A percentile compares a stretch with the other conserved stretches of the same genome.
Conservation (phyloP, 2,113 vertebrate genomes). For the Ammospiza nelsoni region DNA sequence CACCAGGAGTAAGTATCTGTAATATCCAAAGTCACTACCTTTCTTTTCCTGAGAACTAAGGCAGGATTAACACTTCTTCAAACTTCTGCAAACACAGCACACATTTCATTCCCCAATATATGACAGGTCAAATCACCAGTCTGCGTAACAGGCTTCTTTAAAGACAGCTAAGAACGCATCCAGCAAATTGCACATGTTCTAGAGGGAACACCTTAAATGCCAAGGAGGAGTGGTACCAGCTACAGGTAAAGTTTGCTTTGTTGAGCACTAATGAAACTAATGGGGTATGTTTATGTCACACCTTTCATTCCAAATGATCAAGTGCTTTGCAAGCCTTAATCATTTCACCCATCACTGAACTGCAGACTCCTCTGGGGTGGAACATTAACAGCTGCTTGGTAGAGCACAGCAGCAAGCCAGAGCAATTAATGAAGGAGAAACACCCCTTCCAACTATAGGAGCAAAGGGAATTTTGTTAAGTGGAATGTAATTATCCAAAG, state of each 20-base stretch:
- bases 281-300: slow-evolving; percentile 48
- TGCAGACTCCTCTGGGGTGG: slow-evolving; percentile 60
- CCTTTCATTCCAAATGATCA: slow-evolving; percentile 53
- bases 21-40: not conserved
- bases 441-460: not conserved
- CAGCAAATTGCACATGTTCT: not conserved
- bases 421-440: slow-evolving; percentile 56
- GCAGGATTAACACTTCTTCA: not conserved
- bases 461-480: slow-evolving; percentile 48
- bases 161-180: not conserved
- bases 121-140: not conserved
- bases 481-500: slow-evolving; percentile 42
- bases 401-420: slow-evolving; percentile 45
- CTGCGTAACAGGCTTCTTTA: not conserved
- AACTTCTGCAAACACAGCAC: not conserved
- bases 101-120: not conserved
- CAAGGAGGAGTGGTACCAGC: not conserved
- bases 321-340: slow-evolving; percentile 32
- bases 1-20: not conserved
- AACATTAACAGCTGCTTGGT: slow-evolving; percentile 56
- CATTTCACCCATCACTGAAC: slow-evolving; percentile 55
- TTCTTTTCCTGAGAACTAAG: not conserved
- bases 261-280: slow-evolving; percentile 56
- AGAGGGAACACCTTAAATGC: not conserved
- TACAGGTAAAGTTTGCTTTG: slow-evolving; percentile 47